Evolutionary conservation across 2,888 invertebrate genomes (phyloP), one percentile per base, ranked within the genome.

Genomic region (Chloroclysta siterata): DNA sequence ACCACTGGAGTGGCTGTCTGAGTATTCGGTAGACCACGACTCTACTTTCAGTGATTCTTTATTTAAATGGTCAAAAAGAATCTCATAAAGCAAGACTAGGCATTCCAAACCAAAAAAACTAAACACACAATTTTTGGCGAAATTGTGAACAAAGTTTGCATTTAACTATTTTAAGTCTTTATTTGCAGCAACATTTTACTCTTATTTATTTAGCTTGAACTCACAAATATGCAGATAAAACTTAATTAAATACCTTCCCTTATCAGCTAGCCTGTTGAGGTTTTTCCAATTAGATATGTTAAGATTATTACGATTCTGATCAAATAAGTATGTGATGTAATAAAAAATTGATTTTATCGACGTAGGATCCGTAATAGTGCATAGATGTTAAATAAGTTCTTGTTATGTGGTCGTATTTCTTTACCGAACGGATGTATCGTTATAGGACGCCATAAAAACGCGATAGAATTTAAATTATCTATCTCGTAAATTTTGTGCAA

Each of bases 401-500:
- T 59, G 67, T 67, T 67, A 67, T 64, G 72, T 66, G 60, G 70
- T 73, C 70, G 70, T 73, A 73, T 68, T 69, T 72, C 70, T 69
- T 68, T 65, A 51, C 66, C 63, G 56, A 75, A 71, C 71, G 75
- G 71, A 75, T 72, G 69, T 71, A 67, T 69, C 70, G 69, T 71
- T 72, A 72, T 73, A 69, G 62, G 67, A 70, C 71, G 68, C 69
- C 62, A 72, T 76, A 72, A 73, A 68, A 67, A 65, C 64, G 66
- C 72, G 63, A 73, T 74, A 72, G 66, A 67, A 63, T 71, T 74
- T 72, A 73, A 72, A 72, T 70, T 68, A 72, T 69, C 63, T 67
- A 59, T 68, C 70, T 71, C 72, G 70, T 77, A 75, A 75, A 75
- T 64, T 72, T 72, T 61, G 68, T 71, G 65, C 68, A 60, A 63